Evolutionary conservation across 1,140 invertebrate genomes (phyloP).

Genomic region (Drosophila nigromelanica): DNA sequence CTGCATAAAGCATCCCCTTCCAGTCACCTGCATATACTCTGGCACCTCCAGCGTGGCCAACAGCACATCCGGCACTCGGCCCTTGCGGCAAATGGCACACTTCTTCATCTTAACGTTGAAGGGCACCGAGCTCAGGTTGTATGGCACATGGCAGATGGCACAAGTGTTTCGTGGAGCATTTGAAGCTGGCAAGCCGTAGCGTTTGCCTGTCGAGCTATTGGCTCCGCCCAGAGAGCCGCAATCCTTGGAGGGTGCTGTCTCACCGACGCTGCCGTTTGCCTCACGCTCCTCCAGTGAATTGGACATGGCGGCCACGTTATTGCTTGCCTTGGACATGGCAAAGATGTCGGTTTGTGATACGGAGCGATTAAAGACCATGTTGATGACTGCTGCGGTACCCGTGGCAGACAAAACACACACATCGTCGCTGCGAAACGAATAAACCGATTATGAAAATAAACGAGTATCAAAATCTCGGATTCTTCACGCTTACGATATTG

Average conservation of each 20-base stretch:
- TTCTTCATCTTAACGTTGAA: conserved; percentile 86
- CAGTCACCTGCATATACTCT: conserved; percentile 89
- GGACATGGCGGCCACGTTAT: conserved; percentile 55
- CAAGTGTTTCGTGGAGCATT: conserved; percentile 77
- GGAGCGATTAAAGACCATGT: conserved; percentile 85
- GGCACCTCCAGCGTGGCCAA: conserved; percentile 95
- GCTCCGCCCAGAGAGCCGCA: conserved; percentile 54
- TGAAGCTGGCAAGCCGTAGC: conserved; percentile 46
- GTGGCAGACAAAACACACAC: conserved; percentile 96
- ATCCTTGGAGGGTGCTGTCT: conserved; percentile 51
- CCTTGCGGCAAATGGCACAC: conserved; percentile 90
- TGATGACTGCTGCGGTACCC: conserved; percentile 96
- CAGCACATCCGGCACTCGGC: conserved; percentile 94
- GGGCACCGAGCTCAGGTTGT: conserved; percentile 88
- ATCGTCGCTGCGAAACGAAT: conserved; percentile 89
- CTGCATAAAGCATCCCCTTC: conserved; percentile 89
- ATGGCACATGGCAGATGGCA: conserved; percentile 92
- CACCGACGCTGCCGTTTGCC: conserved; percentile 52
- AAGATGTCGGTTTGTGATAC: conserved; percentile 77
- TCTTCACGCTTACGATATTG: conserved; percentile 89
- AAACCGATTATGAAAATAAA: neutral
- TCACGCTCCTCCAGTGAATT: conserved; percentile 76
- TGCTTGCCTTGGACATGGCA: conserved; percentile 57
- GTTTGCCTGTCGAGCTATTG: conserved; percentile 58
- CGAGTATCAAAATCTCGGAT: neutral